phyloP scores from a whole-genome alignment of 2,113 vertebrate species.

The Leptobrachium leishanense region DNA sequence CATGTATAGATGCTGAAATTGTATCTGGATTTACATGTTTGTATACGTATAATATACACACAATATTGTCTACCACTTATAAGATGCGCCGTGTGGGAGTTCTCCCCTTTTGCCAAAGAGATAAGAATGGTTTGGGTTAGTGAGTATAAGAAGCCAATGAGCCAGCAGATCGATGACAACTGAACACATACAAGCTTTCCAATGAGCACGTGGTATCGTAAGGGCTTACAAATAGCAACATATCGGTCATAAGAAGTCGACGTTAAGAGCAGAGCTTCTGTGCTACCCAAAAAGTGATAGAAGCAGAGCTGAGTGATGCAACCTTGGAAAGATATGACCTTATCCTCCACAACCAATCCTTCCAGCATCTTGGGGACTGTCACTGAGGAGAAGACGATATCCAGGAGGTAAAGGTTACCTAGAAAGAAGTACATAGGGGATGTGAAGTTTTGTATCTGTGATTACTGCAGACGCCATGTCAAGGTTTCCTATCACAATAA shows the following conservation, averaged over 20 bases:
- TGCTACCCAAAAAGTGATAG: constrained; percentile 35
- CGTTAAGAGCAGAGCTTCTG: constrained; percentile 53
- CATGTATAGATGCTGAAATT: no score
- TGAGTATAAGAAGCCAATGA: constrained; percentile 14
- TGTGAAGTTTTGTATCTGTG: no score
- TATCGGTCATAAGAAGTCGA: constrained; percentile 54
- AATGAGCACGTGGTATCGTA: constrained; percentile 23
- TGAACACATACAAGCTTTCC: background rate
- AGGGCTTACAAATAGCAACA: constrained; percentile 35
- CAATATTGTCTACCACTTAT: no score
- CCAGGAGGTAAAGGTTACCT: no score
- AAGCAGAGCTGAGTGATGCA: constrained; percentile 57
- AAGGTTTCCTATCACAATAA: no score
- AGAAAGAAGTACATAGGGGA: no score
- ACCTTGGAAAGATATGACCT: constrained; percentile 36
- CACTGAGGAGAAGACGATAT: no score
- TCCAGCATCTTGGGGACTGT: constrained; percentile 9
- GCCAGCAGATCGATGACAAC: background rate
- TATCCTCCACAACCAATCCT: constrained; percentile 36
- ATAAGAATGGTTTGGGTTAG: background rate
- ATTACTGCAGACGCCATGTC: no score
- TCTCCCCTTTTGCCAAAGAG: no score
- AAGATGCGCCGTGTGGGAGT: no score
- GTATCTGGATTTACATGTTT: no score
- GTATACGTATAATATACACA: no score